phyloP scores from a whole-genome alignment of 2,797 vertebrate genomes.

The Morus bassanus region DNA sequence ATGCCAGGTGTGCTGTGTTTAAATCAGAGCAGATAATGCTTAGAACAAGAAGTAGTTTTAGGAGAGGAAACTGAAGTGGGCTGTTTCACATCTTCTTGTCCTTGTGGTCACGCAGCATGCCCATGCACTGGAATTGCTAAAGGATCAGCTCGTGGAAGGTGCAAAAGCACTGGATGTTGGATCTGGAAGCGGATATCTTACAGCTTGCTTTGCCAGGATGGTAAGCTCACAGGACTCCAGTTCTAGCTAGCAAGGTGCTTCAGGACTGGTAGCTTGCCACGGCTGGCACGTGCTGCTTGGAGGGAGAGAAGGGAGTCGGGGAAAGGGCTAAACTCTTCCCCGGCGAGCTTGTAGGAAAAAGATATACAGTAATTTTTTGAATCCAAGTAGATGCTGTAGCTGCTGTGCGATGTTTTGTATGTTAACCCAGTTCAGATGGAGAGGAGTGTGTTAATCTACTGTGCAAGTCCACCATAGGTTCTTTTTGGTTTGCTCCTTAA shows the following conservation, averaged over 20 bases:
- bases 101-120: constrained; percentile 79
- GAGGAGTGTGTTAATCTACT: not conserved
- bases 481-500: not conserved
- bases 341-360: not conserved
- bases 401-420: not conserved
- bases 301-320: not conserved
- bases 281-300: fast-evolving
- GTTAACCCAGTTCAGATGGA: not conserved
- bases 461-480: not conserved
- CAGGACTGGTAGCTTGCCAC: not conserved
- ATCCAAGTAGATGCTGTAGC: not conserved
- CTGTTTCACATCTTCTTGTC: not conserved
- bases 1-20: not conserved
- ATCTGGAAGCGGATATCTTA: constrained; percentile 91
- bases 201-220: constrained; percentile 91
- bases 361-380: not conserved
- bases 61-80: not conserved
- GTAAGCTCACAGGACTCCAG: constrained; percentile 50
- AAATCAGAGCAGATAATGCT: not conserved
- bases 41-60: too few relatives aligned
- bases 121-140: constrained; percentile 87
- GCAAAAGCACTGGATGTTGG: constrained; percentile 88
- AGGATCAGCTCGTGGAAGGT: constrained; percentile 86
- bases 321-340: not conserved
- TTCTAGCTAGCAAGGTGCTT: too few relatives aligned